Conservation (phyloP, 1,140 invertebrate genomes). For the Heliconius himera region DNA sequence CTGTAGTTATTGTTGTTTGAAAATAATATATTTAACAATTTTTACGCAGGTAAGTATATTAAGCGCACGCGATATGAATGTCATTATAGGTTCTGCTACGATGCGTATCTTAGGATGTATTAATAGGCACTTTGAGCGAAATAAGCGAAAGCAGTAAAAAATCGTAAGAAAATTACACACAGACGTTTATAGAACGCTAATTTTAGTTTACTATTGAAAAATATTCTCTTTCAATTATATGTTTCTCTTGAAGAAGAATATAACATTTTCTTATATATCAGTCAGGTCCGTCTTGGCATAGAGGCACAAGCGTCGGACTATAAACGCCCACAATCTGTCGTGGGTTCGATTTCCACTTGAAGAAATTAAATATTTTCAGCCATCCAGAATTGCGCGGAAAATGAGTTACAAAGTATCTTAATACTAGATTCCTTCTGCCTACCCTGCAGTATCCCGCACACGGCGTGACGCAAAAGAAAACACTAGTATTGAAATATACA, state of each 20-base stretch:
- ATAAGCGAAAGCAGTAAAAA: constrained; percentile 9
- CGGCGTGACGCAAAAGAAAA: not conserved
- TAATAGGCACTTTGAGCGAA: not conserved
- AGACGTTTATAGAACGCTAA: not conserved
- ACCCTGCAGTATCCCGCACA: not conserved
- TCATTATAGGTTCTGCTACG: not conserved
- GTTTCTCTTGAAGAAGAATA: not conserved
- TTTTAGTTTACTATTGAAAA: not conserved
- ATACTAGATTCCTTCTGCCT: not conserved
- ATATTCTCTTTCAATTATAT: not conserved
- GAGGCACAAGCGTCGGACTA: no score
- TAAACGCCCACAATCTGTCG: no score
- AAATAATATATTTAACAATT: constrained; percentile 17
- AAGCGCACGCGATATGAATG: constrained; percentile 14
- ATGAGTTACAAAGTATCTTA: not conserved
- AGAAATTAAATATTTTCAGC: no score
- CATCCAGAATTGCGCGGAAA: not conserved
- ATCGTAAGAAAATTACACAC: not conserved
- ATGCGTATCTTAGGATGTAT: constrained; percentile 1
- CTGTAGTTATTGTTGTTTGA: constrained; percentile 7
- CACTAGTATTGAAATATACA: no score
- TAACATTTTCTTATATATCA: not conserved
- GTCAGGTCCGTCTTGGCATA: no score
- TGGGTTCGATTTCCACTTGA: no score
- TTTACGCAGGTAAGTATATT: not conserved